Evolutionary conservation across 2,888 invertebrate species (phyloP), one percentile per base, ranked within the genome.

Genomic region (Eupeodes latifasciatus): DNA sequence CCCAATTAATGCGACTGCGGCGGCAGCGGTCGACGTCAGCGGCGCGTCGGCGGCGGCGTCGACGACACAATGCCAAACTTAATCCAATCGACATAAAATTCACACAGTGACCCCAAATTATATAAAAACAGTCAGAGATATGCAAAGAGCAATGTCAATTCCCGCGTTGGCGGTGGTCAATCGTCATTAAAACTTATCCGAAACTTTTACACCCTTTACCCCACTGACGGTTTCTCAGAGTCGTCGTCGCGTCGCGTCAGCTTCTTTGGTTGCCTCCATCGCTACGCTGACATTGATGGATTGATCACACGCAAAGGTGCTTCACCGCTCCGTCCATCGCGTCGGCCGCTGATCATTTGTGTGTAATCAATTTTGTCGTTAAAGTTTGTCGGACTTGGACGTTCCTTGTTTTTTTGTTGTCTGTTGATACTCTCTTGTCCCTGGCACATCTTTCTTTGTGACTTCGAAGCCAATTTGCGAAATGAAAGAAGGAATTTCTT

Each of bases 301-400:
- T 87, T 80, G 83, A 87, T 87, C 86, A 76, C 86, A 83, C 83
- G 80, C 83, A 79, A 72, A 83, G 79, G 74, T 83, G 79, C 76
- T 72, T 64, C 14, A 62, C 47, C 59, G 40, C 40, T 27, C 27
- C 40, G 9, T 7, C 40, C 5, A 9, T 9, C 40, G 9, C 40
- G 40, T 5, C 40, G 6, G 40, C 40, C 40, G 40, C 40, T 40
- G 85, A 85, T 85, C 85, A 81, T 77, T 85, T 85, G 80, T 71
- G 69, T 81, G 74, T 75, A 80, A 76, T 79, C 84, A 84, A 69
- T 69, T 67, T 78, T 55, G 71, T 81, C 69, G 81, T 75, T 61
- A 71, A 79, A 49, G 72, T 71, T 55, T 47, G 71, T 27, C 14
- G 40, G 62, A 62, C 40, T 49, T 34, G 69, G 64, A 40, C 76